Evolutionary conservation across 2,113 vertebrate species (phyloP).

Genomic region (Genyomyrus donnyi): DNA sequence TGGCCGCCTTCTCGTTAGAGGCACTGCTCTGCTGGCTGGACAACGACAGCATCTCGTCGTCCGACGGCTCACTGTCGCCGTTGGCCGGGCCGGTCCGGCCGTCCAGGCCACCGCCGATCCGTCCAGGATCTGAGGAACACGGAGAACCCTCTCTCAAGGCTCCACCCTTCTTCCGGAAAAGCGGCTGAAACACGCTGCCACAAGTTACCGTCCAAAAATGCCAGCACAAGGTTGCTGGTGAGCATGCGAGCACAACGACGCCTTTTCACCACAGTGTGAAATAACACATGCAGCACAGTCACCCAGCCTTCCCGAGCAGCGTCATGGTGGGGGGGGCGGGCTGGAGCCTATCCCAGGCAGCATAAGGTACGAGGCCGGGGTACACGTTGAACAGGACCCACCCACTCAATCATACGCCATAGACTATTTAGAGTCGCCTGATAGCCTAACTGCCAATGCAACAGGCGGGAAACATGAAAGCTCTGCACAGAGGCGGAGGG

Average conservation of each 20-base stretch:
- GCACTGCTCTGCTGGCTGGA: conserved; percentile 83
- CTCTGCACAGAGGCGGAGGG: neutral
- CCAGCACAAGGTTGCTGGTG: no score
- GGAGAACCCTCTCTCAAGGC: neutral
- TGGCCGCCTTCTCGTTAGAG: conserved; percentile 56
- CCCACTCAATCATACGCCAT: neutral
- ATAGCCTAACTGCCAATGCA: neutral
- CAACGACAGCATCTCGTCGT: conserved; percentile 93
- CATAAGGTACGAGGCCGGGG: neutral
- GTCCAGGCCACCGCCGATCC: conserved; percentile 66
- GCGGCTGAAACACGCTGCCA: no score
- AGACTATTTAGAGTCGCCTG: neutral
- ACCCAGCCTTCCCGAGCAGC: neutral
- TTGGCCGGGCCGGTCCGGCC: conserved; percentile 70
- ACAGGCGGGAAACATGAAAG: neutral
- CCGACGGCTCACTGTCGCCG: conserved; percentile 92
- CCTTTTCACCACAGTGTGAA: neutral
- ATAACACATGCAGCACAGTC: neutral
- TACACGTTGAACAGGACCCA: neutral
- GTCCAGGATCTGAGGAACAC: conserved; percentile 55
- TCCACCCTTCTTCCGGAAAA: no score
- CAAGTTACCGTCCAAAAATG: neutral
- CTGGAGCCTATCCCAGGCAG: neutral
- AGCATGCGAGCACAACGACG: neutral
- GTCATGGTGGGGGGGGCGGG: neutral